Evolutionary conservation across 2,888 invertebrate species (phyloP), one percentile per base, ranked within the genome.

Genomic region (Heliconius erato): DNA sequence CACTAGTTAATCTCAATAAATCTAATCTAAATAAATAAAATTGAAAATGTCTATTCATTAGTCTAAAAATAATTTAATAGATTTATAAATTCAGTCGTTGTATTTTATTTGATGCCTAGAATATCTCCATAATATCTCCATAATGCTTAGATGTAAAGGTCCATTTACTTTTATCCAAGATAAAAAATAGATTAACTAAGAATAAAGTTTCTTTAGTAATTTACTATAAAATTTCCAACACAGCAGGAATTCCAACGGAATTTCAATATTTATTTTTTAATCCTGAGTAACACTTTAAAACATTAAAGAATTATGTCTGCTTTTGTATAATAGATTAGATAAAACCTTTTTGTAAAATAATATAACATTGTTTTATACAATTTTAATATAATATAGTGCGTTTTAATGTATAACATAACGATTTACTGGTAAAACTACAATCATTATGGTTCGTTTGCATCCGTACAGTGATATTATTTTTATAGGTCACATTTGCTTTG

Each of bases 391-490:
- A 32, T 76, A 28, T 78, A 49, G 71, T 78, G 26, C 23, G 71
- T 65, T 76, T 81, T 28, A 63, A 81, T 77, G 44, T 81, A 65
- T 76, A 78, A 81, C 63, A 63, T 59, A 59, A 81, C 69, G 44
- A 81, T 65, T 74, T 28, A 77, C 63, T 69, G 63, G 71, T 63
- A 49, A 63, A n/a, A 65, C 71, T 81, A 16, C n/a, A 65, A 81
- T 81, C 63, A 78, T 81, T 81, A 81, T 49, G 77, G 71, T 71
- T 44, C 65, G 81, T 69, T 77, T 71, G 71, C 81, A 71, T 78
- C 77, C 81, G 71, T 78, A 78, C 44, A 81, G 49, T 65, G 81
- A 82, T 74, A 82, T 82, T 74, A 82, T 82, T 79, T 81, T 79
- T 79, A 82, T 79, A 72, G 79, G 79, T 74, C 71, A 67, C 79